Evolutionary conservation across 2,888 invertebrate genomes (phyloP).

Genomic region (Sclerodermus sp.): DNA sequence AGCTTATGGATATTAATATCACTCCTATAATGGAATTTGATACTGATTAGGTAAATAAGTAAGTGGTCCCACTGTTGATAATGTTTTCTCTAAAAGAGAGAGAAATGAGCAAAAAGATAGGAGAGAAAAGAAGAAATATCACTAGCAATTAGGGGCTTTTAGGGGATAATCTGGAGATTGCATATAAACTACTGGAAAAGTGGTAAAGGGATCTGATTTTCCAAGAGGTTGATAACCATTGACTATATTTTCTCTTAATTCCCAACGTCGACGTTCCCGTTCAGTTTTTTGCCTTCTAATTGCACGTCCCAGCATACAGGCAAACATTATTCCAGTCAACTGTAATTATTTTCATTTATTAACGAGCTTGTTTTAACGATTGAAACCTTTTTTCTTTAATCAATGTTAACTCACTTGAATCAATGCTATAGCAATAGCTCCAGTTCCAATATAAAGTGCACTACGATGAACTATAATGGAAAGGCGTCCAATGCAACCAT

Average conservation of each 20-base stretch:
- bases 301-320: slow-evolving; percentile 84
- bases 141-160: slow-evolving; percentile 23
- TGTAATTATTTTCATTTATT: slow-evolving; percentile 44
- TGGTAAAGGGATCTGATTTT: slow-evolving; percentile 46
- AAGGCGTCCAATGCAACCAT: slow-evolving; percentile 68
- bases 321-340: slow-evolving; percentile 85
- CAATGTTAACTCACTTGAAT: slow-evolving; percentile 65
- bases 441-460: slow-evolving; percentile 72
- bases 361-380: neutral
- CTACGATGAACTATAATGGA: slow-evolving; percentile 69
- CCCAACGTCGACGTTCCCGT: slow-evolving; percentile 71
- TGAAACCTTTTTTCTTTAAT: neutral
- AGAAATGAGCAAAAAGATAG: no score
- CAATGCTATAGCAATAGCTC: slow-evolving; percentile 77
- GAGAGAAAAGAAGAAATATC: neutral
- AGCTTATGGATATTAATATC: no score
- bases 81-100: no score
- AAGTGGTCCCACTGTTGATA: no score
- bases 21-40: no score
- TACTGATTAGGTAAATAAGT: no score
- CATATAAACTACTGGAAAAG: slow-evolving; percentile 51
- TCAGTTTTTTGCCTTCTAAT: slow-evolving; percentile 78
- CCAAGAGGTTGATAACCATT: slow-evolving; percentile 55
- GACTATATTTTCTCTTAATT: slow-evolving; percentile 65
- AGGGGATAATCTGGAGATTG: slow-evolving; percentile 33